Base-by-base conservation (phyloP, 2,113 vertebrate species). In the Lampris megalopsis region DNA sequence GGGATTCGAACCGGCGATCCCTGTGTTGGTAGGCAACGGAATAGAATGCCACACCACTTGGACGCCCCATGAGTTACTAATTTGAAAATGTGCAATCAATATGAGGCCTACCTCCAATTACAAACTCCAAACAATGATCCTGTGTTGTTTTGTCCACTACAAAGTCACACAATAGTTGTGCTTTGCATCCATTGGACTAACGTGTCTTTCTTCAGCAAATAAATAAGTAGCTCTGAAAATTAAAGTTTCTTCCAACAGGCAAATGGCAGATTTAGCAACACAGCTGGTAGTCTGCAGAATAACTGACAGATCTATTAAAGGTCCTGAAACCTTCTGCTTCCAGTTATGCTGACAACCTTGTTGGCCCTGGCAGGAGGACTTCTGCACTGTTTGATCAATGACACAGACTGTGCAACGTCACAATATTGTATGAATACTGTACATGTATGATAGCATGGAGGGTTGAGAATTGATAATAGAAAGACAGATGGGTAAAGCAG, bases 301-400 rank as follows among this genome's bases (percentile, higher is more conserved):
- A 10, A 43, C 49, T 60, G 59, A 41, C 40, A 7, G 54, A 43
- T 54, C 5, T 40, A 24, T 24, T 24, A 24, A 24, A 24, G 62
- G 63, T 68, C 63, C 73, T 67, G 56, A 47, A 49, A 9, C 67
- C 63, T 73, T 63, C 54, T 67, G 77, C 40, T 52, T 68, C 58
- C 47, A 5, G 4, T 67, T 62, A 42, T 42, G 38, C 42, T 62
- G 60, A 50, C 58, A 68, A 40, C 38, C 69, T 65, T 53, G 64
- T 63, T 50, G 35, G 62, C 38, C 61, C 71, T 60, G 54, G 65
- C 70, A 71, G 56, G 53, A 66, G 42, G 37, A 49, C 64, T 78
- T 62, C 66, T 10, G 63, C 10, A 75, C 47, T 54, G 52, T n/a
- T n/a, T 53, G 6, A 69, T 43, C 48, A 49, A 65, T 73, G 69